Conservation (phyloP, 2,888 invertebrate species). For the Diarsia mendica region DNA sequence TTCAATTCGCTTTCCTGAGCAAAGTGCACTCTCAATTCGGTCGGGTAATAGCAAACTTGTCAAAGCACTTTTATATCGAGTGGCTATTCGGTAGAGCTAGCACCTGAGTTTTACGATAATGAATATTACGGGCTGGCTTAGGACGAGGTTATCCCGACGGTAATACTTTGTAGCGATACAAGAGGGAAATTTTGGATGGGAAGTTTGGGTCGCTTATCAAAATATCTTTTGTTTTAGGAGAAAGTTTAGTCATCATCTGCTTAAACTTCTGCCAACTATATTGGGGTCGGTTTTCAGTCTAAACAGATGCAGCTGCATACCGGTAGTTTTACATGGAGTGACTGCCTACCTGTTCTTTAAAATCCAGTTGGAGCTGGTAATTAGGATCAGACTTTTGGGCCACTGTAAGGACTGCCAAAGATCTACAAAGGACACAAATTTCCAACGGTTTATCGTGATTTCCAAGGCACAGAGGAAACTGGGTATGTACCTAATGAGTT, state of each 20-base stretch:
- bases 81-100: conserved; percentile 52
- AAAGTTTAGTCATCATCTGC: background rate
- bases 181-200: conserved; percentile 19
- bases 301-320: too few species aligned
- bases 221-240: background rate
- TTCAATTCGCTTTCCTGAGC: conserved; percentile 20
- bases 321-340: too few species aligned
- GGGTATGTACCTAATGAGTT: too few species aligned
- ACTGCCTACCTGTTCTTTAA: too few species aligned
- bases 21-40: conserved; percentile 46
- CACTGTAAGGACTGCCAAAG: too few species aligned
- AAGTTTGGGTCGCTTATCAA: background rate
- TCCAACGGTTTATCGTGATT: too few species aligned
- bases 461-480: too few species aligned
- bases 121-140: conserved; percentile 62
- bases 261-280: too few species aligned
- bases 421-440: too few species aligned
- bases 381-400: too few species aligned
- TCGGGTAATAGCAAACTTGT: conserved; percentile 53
- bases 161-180: conserved; percentile 37
- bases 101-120: conserved; percentile 73
- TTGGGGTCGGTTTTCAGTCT: too few species aligned
- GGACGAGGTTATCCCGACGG: conserved; percentile 30
- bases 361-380: too few species aligned
- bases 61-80: conserved; percentile 63